Conservation (phyloP, 1,140 invertebrate species). For the Drosophila micromelanica region DNA sequence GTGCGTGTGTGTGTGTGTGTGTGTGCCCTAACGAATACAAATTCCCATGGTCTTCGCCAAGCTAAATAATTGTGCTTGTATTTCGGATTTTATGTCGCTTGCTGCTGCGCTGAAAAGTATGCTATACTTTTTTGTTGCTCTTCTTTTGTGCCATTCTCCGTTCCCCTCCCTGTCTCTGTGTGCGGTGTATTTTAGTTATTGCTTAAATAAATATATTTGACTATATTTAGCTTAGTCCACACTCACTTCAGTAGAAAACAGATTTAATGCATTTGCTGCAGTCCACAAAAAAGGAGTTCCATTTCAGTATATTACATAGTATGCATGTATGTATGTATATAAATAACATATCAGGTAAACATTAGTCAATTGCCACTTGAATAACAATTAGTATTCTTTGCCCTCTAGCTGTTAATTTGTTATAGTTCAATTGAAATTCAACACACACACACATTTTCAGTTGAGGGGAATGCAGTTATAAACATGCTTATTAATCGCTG, state of each 20-base stretch:
- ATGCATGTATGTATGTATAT: too few relatives aligned
- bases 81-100: slow-evolving; percentile 39
- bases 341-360: too few relatives aligned
- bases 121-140: slow-evolving; percentile 41
- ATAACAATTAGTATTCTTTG: too few relatives aligned
- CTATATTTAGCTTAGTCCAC: slow-evolving; percentile 6
- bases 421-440: too few relatives aligned
- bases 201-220: slow-evolving; percentile 24
- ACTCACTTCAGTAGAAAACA: background rate
- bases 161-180: too few relatives aligned
- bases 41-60: slow-evolving; percentile 52
- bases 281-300: background rate
- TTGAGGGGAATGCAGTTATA: background rate
- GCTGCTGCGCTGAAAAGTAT: slow-evolving; percentile 50
- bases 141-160: too few relatives aligned
- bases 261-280: background rate
- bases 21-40: slow-evolving; percentile 28
- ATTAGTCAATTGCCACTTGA: too few relatives aligned
- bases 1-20: slow-evolving; percentile 5
- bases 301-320: too few relatives aligned
- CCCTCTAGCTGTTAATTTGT: too few relatives aligned
- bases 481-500: background rate
- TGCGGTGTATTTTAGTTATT: slow-evolving; percentile 34
- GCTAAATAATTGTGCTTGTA: slow-evolving; percentile 61
- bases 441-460: too few relatives aligned